Evolutionary conservation across 2,888 invertebrate species (phyloP).

Genomic region (Nycteola revayana): DNA sequence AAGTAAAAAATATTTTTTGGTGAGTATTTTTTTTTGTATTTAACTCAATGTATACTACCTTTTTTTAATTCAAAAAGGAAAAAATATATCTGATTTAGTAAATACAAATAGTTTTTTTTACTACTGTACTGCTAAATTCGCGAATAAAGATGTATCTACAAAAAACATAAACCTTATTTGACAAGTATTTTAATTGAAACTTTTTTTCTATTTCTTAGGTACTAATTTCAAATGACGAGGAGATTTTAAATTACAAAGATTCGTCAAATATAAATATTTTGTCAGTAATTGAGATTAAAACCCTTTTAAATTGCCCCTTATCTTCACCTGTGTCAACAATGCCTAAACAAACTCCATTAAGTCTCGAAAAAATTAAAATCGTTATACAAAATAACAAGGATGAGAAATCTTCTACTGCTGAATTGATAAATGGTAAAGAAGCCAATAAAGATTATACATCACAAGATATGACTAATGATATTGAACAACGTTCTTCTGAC

Average conservation of each 20-base stretch:
- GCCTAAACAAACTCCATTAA: slow-evolving; percentile 4
- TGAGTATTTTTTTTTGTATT: slow-evolving; percentile 30
- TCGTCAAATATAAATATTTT: slow-evolving; percentile 33
- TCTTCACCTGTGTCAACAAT: not conserved
- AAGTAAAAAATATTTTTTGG: slow-evolving; percentile 43
- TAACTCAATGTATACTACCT: too few species aligned
- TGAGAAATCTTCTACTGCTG: too few species aligned
- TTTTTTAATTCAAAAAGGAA: too few species aligned
- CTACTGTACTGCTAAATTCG: too few species aligned
- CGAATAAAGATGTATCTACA: too few species aligned
- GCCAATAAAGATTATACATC: too few species aligned
- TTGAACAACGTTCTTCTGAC: too few species aligned
- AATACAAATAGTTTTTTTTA: too few species aligned
- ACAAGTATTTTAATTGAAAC: not conserved
- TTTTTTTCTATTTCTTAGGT: slow-evolving; percentile 39
- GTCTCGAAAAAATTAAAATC: slow-evolving; percentile 18
- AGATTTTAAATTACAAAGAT: slow-evolving; percentile 33
- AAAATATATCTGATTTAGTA: too few species aligned
- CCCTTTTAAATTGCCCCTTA: slow-evolving; percentile 6
- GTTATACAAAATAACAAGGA: slow-evolving; percentile 14
- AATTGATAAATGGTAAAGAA: too few species aligned
- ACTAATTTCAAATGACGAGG: slow-evolving; percentile 43
- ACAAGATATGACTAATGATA: too few species aligned
- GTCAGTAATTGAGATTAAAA: slow-evolving; percentile 41
- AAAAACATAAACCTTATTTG: too few species aligned